Percentiles rank a stretch among this genome's conserved stretches.
These are phyloP conservation scores for Dicycla oo DNA, from an alignment of 2,888 invertebrate species.

Conservation along the genomic window DNA sequence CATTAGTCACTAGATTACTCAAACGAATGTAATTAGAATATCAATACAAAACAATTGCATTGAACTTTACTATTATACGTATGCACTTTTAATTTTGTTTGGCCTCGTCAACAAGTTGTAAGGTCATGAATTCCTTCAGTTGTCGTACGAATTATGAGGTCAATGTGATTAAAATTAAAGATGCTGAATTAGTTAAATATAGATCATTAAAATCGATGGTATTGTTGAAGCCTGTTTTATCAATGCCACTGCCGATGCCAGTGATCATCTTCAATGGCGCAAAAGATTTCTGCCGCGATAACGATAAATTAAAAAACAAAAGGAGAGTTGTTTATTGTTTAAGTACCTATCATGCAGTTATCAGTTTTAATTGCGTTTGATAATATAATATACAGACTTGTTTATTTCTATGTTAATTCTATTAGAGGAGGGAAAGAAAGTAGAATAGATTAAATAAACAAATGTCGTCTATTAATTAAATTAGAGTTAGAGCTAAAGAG, in stretches of 20 bases:
- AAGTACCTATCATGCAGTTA: neutral
- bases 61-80: slow-evolving; percentile 42
- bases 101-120: slow-evolving; percentile 18
- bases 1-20: slow-evolving; percentile 37
- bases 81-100: slow-evolving; percentile 25
- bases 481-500: neutral
- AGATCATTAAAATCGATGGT: slow-evolving; percentile 17
- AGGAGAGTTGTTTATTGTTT: slow-evolving; percentile 56
- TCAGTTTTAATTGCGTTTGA: slow-evolving; percentile 37
- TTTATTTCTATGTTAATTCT: slow-evolving; percentile 19
- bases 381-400: too few relatives aligned
- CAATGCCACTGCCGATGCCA: slow-evolving; percentile 18
- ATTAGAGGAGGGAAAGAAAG: slow-evolving; percentile 6
- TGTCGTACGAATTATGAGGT: neutral
- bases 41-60: slow-evolving; percentile 30
- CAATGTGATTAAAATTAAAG: slow-evolving; percentile 14
- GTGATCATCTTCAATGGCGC: slow-evolving; percentile 32
- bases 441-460: neutral
- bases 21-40: slow-evolving; percentile 20
- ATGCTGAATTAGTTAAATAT: neutral
- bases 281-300: slow-evolving; percentile 42
- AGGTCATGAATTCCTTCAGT: slow-evolving; percentile 8
- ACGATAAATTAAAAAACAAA: slow-evolving; percentile 61
- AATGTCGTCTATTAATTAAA: neutral
- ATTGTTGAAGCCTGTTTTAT: slow-evolving; percentile 7